Conservation (phyloP, 2,113 vertebrate species). For the Cromileptes altivelis region DNA sequence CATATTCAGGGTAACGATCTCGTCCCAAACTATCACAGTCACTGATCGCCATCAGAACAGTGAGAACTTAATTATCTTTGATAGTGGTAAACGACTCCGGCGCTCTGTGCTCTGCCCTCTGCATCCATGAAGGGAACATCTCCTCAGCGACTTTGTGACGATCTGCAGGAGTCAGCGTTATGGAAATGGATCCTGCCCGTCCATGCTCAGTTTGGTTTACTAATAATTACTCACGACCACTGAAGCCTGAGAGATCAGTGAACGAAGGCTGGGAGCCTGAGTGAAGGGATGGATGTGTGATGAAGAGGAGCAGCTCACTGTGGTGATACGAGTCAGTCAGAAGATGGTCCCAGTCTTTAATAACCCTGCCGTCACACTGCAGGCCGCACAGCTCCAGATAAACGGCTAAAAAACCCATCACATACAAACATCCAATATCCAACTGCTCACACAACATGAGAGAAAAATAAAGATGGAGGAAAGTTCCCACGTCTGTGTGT, state of each 20-base stretch:
- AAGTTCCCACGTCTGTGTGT: slow-evolving; percentile 28
- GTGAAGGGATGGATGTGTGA: slow-evolving; percentile 43
- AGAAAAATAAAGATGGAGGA: not conserved
- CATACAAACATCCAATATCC: slow-evolving; percentile 40
- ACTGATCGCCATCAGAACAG: not conserved
- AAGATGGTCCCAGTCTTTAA: slow-evolving; percentile 1
- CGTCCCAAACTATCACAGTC: not conserved
- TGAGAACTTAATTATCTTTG: not conserved
- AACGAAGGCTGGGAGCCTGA: not conserved
- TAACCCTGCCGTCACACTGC: slow-evolving; percentile 21
- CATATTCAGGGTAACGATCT: no score
- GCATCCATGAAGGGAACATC: not conserved
- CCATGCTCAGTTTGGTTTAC: slow-evolving; percentile 69
- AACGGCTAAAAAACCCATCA: slow-evolving; percentile 24
- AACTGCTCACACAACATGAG: not conserved
- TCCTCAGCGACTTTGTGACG: slow-evolving; percentile 33
- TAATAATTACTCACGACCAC: slow-evolving; percentile 72
- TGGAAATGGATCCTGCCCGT: slow-evolving; percentile 42
- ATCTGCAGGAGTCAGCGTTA: slow-evolving; percentile 60
- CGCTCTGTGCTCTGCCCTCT: not conserved
- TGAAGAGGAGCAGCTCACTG: slow-evolving; percentile 35
- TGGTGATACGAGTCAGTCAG: slow-evolving; percentile 27
- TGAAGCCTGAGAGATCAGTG: slow-evolving; percentile 31
- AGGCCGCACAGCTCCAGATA: not conserved
- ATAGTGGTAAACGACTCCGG: not conserved